These are phyloP conservation scores for Ophion obscuratus DNA, from an alignment of 2,888 invertebrate genomes.

Conservation along the genomic window DNA sequence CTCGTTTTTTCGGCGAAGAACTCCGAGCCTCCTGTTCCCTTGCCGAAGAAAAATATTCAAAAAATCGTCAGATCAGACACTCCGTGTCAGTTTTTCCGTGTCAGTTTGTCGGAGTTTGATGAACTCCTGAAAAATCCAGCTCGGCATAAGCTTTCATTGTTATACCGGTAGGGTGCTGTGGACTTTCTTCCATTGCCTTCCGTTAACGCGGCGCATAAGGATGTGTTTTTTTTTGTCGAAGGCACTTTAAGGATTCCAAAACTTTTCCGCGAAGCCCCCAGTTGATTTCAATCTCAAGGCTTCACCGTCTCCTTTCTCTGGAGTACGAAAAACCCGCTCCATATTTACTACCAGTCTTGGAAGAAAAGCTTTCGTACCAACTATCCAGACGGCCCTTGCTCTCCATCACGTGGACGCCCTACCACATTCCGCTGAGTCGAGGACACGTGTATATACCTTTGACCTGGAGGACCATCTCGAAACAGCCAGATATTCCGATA, in stretches of 20 bases:
- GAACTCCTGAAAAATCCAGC: conserved; percentile 26
- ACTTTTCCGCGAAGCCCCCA: neutral
- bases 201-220: conserved; percentile 6
- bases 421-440: no score
- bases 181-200: conserved; percentile 6
- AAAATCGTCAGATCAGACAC: neutral
- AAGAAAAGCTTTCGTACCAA: neutral
- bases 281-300: conserved; percentile 5
- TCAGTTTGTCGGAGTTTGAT: conserved; percentile 9
- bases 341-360: no score
- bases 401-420: no score
- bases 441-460: no score
- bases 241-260: conserved; percentile 21
- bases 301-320: neutral
- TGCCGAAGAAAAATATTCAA: neutral
- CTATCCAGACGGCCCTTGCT: neutral
- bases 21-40: conserved; percentile 26
- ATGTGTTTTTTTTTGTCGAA: conserved; percentile 14
- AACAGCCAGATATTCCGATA: no score
- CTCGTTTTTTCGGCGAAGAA: conserved; percentile 39
- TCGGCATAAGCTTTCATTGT: neutral
- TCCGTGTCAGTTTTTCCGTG: neutral
- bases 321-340: no score
- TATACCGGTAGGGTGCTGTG: neutral
- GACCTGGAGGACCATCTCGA: no score